phyloP scores from a whole-genome alignment of 2,113 vertebrate species.

The Platycercus adscitus region DNA sequence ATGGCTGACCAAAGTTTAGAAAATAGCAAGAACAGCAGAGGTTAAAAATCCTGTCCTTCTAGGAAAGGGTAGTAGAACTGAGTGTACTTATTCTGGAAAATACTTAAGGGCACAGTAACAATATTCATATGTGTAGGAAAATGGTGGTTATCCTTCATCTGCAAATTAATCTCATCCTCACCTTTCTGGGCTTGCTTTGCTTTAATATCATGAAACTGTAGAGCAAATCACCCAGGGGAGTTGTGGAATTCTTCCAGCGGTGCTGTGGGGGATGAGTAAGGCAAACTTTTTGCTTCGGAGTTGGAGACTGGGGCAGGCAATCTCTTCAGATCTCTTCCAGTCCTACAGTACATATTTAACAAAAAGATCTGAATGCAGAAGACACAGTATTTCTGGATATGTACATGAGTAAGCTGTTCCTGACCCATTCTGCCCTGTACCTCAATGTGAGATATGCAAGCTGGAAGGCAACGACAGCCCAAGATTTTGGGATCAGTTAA shows the following conservation, averaged over 20 bases:
- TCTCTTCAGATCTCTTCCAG: background rate
- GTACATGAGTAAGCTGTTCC: background rate
- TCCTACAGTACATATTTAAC: fast-evolving
- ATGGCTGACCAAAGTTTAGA: background rate
- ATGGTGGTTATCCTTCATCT: background rate
- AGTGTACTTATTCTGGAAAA: background rate
- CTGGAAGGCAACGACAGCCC: background rate
- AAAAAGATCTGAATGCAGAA: background rate
- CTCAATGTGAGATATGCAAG: background rate
- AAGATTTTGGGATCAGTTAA: background rate
- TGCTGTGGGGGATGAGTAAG: no score
- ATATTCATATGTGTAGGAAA: background rate
- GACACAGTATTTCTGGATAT: fast-evolving
- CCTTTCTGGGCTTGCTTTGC: background rate
- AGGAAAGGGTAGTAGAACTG: background rate
- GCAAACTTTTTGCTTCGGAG: background rate
- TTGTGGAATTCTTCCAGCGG: background rate
- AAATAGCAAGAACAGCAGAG: background rate
- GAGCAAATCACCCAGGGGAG: background rate
- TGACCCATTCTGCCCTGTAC: background rate
- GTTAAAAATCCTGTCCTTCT: background rate
- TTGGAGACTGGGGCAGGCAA: fast-evolving
- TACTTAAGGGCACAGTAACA: background rate
- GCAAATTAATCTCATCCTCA: background rate
- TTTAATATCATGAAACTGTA: background rate